phyloP scores from a whole-genome alignment of 2,113 vertebrate genomes.

The Gyps fulvus region DNA sequence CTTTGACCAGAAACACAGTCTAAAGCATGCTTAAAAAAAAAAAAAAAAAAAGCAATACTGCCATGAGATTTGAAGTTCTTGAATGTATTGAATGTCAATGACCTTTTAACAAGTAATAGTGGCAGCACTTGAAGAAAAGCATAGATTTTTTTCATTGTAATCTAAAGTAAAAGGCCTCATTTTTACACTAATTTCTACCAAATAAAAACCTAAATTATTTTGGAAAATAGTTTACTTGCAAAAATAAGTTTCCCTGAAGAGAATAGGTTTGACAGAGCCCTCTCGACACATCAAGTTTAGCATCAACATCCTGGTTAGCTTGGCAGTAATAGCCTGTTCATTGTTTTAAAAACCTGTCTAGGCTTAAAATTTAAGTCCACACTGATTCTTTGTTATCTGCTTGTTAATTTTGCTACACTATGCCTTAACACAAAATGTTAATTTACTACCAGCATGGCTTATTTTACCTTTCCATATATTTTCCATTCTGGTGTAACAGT shows the following conservation, averaged over 20 bases:
- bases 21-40: neutral
- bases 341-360: neutral
- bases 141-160: neutral
- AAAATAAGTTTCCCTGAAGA: neutral
- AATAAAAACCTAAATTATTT: neutral
- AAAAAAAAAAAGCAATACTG: neutral
- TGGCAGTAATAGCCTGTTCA: neutral
- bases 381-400: neutral
- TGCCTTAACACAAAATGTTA: neutral
- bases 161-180: neutral
- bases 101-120: neutral
- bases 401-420: neutral
- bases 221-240: neutral
- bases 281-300: neutral
- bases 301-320: neutral
- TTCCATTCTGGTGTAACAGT: neutral
- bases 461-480: neutral
- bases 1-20: neutral
- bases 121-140: neutral
- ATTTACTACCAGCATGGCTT: neutral
- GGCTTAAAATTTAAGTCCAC: neutral
- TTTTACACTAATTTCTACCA: neutral
- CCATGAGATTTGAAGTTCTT: neutral
- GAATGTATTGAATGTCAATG: neutral
- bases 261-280: neutral